Evolutionary conservation across 2,113 vertebrate species (phyloP), one percentile per base, ranked within the genome.

Genomic region (Mormoops blainvillei): DNA sequence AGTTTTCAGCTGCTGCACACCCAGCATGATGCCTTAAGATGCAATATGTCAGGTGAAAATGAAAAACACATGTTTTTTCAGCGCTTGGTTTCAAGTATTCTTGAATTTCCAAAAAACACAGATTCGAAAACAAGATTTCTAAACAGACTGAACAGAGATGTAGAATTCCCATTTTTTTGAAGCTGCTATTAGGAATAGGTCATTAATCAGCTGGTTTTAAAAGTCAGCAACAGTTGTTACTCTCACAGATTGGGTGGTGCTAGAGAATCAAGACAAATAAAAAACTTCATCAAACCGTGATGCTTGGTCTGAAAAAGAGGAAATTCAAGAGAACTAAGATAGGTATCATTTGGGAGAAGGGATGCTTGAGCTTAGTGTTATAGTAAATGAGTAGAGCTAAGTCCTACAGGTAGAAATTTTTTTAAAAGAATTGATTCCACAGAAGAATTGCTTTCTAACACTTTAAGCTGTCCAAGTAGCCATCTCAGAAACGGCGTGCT

Each of bases 1-100:
- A 81, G 56, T 48, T 94, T 87, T 96, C 84, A 91, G 89, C 89
- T 92, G 94, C 61, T 96, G 86, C 93, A 90, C 77, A 87, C 93
- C 89, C 93, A 97, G 94, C 54, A 50, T 80, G 95, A 93, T 90
- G 84, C 67, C 89, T 90, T 84, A 81, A 96, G 86, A 97, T 93
- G 93, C 80, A 95, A 91, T 89, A 87, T 92, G 87, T 96, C 97
- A 95, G 96, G 97, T 97, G 81, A 95, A 95, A 97, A 97, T 97
- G 76, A 73, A 94, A 96, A 97, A 84, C 96, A 95, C 13, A 93
- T 97, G 96, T 68, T 94, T 97, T 96, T 91, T 94, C 89, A 96
- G 89, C 63, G 85, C 89, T 82, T 73, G 70, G 91, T 93, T 97
- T 97, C 92, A 94, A 97, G 45, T 85, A 87, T 74, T 93, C 67